These are phyloP conservation scores for Phymanthus crucifer DNA, from an alignment of 92 coral and sea anemone species.

Conservation along the genomic window DNA sequence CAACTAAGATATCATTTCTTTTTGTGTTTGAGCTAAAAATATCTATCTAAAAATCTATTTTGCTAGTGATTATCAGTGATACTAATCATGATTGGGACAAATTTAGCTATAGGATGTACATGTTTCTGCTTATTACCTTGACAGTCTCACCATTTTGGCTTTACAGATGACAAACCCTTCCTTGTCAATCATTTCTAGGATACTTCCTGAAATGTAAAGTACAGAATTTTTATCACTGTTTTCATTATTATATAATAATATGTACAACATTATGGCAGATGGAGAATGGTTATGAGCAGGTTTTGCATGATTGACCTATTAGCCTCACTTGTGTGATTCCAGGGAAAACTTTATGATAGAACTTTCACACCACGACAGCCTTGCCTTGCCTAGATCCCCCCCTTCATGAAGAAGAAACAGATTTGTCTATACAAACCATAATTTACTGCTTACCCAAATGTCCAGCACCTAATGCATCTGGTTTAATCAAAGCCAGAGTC, in stretches of 20 bases:
- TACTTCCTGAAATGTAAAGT: conserved; percentile 51
- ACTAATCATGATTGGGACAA: not conserved
- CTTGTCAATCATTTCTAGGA: conserved; percentile 79
- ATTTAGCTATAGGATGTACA: not conserved
- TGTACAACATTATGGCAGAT: not conserved
- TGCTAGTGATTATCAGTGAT: no score
- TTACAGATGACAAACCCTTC: conserved; percentile 80
- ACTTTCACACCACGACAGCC: no score
- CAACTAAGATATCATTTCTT: not conserved
- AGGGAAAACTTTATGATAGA: no score
- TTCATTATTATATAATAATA: not conserved
- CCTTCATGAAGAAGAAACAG: no score
- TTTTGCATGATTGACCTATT: no score
- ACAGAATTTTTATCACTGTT: not conserved
- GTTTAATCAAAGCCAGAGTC: conserved; percentile 92
- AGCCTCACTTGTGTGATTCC: no score
- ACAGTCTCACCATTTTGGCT: conserved; percentile 77
- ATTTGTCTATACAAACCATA: not conserved
- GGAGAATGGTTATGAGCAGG: not conserved
- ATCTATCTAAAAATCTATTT: no score
- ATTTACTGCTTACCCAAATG: conserved; percentile 66
- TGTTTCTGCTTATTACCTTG: conserved; percentile 50
- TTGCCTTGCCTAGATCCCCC: no score
- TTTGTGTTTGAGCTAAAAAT: not conserved
- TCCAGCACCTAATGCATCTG: conserved; percentile 71